phyloP scores from a whole-genome alignment of 2,113 vertebrate genomes.

The Phrynosoma platyrhinos region DNA sequence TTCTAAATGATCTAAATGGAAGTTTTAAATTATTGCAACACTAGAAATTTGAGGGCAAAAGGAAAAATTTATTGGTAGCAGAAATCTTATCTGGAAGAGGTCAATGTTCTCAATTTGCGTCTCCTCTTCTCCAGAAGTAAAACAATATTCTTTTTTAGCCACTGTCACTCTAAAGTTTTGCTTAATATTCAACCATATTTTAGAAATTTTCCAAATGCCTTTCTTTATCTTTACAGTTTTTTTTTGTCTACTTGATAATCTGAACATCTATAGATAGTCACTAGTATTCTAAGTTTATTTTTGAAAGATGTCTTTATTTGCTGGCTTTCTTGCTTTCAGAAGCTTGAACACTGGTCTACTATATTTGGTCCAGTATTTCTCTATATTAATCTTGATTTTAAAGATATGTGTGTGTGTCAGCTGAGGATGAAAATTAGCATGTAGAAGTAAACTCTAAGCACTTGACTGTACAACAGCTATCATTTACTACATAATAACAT shows the following conservation, averaged over 20 bases:
- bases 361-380: conserved; percentile 4
- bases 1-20: too few relatives aligned
- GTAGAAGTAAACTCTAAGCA: conserved; percentile 51
- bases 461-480: conserved; percentile 60
- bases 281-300: too few relatives aligned
- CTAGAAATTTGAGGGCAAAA: too few relatives aligned
- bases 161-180: background rate
- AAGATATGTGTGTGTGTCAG: conserved; percentile 27
- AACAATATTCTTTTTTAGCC: background rate
- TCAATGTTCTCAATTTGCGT: too few relatives aligned
- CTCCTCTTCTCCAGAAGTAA: too few relatives aligned
- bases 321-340: background rate
- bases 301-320: too few relatives aligned
- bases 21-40: too few relatives aligned
- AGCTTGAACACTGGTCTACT: conserved; percentile 4
- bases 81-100: too few relatives aligned
- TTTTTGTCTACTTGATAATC: too few relatives aligned
- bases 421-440: conserved; percentile 30
- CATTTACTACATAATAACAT: conserved; percentile 63
- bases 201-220: background rate
- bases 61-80: too few relatives aligned
- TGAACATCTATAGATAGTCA: background rate
- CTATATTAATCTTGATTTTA: conserved; percentile 28
- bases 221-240: too few relatives aligned
- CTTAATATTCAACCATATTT: background rate